Evolutionary conservation across 2,113 vertebrate genomes (phyloP), one percentile per base, ranked within the genome.

Genomic region (Martes martes): DNA sequence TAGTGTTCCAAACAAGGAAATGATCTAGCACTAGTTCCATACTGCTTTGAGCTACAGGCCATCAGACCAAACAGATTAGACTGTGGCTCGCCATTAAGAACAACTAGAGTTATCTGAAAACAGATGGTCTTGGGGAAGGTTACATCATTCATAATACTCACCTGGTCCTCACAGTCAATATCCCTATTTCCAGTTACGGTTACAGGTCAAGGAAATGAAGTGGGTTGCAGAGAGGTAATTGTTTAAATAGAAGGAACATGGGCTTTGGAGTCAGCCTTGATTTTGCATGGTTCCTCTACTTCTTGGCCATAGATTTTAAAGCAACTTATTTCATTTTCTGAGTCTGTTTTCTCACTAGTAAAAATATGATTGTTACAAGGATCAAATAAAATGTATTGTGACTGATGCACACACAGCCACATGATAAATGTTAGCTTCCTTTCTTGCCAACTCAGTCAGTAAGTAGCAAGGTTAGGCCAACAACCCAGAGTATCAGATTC

Each of bases 291-390:
- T 74, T 81, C n/a, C 16, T 82, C n/a, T 71, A 50, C 11, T 63
- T 93, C 47, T 74, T 83, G 63, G 63, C 69, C 80, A 19, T 21
- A 11, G 26, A 61, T 79, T 92, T 82, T 90, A 96, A 95, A 86
- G 42, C 26, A 95, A n/a, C 36, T 94, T 86, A 71, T 52, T 92
- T 76, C 45, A 39, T 91, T 91, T 93, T 89, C 18, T 91, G 23
- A 82, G 76, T 91, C 65, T 45, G 14, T 93, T 96, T 94, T 80
- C 83, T 96, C 36, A 42, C 55, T 67, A 61, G 55, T 79, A 90
- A 97, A 89, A 95, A 79, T 91, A 33, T 91, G 31, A 45, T 74
- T n/a, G 78, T 87, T 63, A 71, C 28, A 39, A 92, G 33, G 31
- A 67, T 93, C 59, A 91, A 94, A 55, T 85, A 73, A 91, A 94